Base-by-base conservation (phyloP, 2,888 invertebrate genomes). In the Amitus sp. region DNA sequence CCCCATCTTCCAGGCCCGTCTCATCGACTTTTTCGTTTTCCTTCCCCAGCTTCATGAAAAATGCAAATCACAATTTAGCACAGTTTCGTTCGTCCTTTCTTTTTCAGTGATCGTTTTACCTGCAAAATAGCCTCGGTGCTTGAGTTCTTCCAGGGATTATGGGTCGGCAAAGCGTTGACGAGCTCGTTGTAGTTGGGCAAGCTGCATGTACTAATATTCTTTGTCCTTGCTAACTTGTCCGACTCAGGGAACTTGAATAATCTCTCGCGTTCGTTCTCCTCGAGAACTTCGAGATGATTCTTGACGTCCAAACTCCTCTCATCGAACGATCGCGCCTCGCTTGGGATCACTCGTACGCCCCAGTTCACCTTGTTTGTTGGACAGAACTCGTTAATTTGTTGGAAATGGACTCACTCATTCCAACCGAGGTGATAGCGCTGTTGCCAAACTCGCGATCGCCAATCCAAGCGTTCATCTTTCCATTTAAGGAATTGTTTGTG, bases 131-230 rank as follows among this genome's bases (percentile, higher is more conserved):
- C 43, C 6, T 47, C 55, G 1, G 49, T 49, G 40, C 52, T 59
- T 33, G 15, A 42, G 37, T 58, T 56, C 47, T 54, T 58, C 39
- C 50, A 19, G 15, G 51, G 6, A 76, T 78, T 47, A 74, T 73
- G 23, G 30, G 76, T 70, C 39, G 64, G 67, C 49, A 69, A 64
- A 43, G 61, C 28, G 58, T 56, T 51, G 39, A 66, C 70, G 82
- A 82, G 73, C 66, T 86, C 85, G 67, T 78, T 83, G 73, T 85
- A 85, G 74, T 85, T 85, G 12, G 86, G 86, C 53, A 86, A 72
- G 13, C 86, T 86, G 51, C 84, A 82, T 2, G 85, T 84, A 45
- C 86, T 86, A 50, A 80, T 75, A 68, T 84, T 85, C 73, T 85
- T 86, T 55, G 76, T 77, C 65, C 83, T 37, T 5, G 60, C 61